Conservation (phyloP, 2,113 vertebrate genomes). For the Psilopsiagon aymara region DNA sequence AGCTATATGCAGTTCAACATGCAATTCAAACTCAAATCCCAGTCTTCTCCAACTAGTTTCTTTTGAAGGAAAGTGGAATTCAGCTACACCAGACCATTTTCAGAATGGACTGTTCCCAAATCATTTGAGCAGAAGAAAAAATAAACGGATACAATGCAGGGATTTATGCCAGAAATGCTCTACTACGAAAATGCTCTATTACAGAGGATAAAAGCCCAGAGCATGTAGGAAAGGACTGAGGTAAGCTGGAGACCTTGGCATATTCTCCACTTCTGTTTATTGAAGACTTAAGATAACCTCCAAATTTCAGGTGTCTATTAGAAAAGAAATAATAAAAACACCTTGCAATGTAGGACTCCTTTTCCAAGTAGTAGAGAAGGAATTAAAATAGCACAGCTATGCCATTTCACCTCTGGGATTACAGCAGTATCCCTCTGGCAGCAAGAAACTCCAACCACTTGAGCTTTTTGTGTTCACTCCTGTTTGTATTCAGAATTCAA, state of each 20-base stretch:
- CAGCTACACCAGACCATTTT: neutral
- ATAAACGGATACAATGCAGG: neutral
- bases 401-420: neutral
- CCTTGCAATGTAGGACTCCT: neutral
- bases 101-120: neutral
- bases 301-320: neutral
- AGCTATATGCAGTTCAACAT: neutral
- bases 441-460: neutral
- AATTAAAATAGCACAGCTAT: neutral
- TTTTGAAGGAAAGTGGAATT: neutral
- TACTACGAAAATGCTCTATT: neutral
- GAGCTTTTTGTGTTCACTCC: neutral
- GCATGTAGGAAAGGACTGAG: neutral
- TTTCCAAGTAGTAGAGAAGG: neutral
- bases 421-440: neutral
- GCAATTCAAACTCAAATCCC: neutral
- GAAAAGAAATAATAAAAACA: neutral
- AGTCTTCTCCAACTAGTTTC: neutral
- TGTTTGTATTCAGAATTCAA: neutral
- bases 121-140: neutral
- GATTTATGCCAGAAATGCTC: neutral
- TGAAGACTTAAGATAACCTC: neutral
- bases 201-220: neutral
- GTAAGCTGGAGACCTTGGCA: neutral
- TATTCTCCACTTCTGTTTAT: neutral